These are phyloP conservation scores for Hemaris fuciformis DNA, from an alignment of 2,888 invertebrate genomes.

Conservation along the genomic window DNA sequence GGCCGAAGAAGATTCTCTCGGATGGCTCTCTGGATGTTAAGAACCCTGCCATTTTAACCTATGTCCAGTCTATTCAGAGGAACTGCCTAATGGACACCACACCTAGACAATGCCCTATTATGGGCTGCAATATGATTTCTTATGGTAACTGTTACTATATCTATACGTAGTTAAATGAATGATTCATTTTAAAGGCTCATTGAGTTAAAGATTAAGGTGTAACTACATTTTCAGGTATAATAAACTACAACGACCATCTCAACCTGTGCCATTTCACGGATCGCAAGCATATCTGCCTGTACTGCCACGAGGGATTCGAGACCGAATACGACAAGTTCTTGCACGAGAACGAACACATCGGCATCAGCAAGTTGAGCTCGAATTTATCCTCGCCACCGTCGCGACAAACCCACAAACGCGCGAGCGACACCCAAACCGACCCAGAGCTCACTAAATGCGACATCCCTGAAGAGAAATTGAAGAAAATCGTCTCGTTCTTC, in stretches of 20 bases:
- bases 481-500: slow-evolving; percentile 71
- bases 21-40: slow-evolving; percentile 49
- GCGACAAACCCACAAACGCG: slow-evolving; percentile 33
- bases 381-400: slow-evolving; percentile 27
- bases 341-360: slow-evolving; percentile 70
- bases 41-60: slow-evolving; percentile 54
- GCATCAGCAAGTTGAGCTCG: slow-evolving; percentile 46
- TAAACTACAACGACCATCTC: slow-evolving; percentile 73
- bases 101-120: slow-evolving; percentile 61
- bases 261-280: slow-evolving; percentile 66
- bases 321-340: slow-evolving; percentile 48
- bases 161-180: not conserved
- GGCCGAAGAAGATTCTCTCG: slow-evolving; percentile 56
- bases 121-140: slow-evolving; percentile 59
- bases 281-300: slow-evolving; percentile 57
- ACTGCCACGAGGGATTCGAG: slow-evolving; percentile 71
- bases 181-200: not conserved
- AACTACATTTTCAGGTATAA: slow-evolving; percentile 56
- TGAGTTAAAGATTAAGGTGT: not conserved
- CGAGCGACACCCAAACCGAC: slow-evolving; percentile 60
- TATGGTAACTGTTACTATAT: slow-evolving; percentile 47
- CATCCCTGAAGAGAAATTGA: slow-evolving; percentile 62
- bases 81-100: slow-evolving; percentile 63
- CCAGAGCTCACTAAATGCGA: slow-evolving; percentile 40
- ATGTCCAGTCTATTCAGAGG: slow-evolving; percentile 61